Base-by-base conservation (phyloP, 1,140 invertebrate genomes). In the Neotoxoptera formosana region DNA sequence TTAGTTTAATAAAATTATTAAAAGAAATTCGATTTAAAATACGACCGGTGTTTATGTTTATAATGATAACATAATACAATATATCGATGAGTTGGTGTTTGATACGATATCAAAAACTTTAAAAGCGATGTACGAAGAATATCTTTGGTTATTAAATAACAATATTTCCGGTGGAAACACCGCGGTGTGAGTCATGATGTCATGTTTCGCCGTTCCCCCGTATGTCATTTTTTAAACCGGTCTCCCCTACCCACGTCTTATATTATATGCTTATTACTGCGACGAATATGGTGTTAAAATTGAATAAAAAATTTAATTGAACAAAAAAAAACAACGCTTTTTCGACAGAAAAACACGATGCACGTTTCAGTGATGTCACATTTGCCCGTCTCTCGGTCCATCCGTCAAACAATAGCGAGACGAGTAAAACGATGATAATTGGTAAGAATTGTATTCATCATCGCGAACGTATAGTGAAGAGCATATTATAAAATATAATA, bases 361-460 rank as follows among this genome's bases (percentile, higher is more conserved):
- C 90, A 91, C 41, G 60, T 91, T 67, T 76, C 90, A 48, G 34
- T 92, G 67, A 92, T 92, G 91, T 83, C 91, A 92, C 91, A 92
- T 83, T 81, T 36, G 14, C 36, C 53, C 17, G 36, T 60, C 36
- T 91, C 53, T 30, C 17, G 90, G 90, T 83, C 67, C 90, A 48
- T 83, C 90, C 47, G 47, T 48, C 67, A n/a, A 92, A 92, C 91
- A 92, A 92, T 92, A 53, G 91, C 91, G 76, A 92, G 60, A 91
- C 67, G 90, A 45, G 56, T 81, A 76, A 47, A 90, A 76, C 20
- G 47, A 92, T 92, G 47, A 92, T 92, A 92, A 92, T 92, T 92
- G 47, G 76, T 51, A 48, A 92, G 76, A 92, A 92, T 92, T 92
- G 60, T 92, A 92, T 92, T 92, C 91, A 92, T 92, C 60, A 20